phyloP scores from a whole-genome alignment of 2,113 vertebrate species.

The Donacobius atricapilla region DNA sequence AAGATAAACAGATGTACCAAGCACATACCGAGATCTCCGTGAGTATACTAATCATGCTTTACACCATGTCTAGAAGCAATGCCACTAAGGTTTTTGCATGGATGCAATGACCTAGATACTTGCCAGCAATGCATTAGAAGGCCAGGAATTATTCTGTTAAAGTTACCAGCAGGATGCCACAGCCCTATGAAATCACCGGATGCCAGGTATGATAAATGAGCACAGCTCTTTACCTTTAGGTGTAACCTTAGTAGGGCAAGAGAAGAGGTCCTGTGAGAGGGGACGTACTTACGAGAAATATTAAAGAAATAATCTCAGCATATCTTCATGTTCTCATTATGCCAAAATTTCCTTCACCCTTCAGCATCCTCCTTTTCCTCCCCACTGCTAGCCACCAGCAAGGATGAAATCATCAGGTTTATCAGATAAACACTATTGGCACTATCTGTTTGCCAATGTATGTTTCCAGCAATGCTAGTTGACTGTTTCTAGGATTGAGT shows the following conservation, averaged over 20 bases:
- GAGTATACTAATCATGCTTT: neutral
- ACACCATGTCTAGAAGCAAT: neutral
- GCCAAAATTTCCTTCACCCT: neutral
- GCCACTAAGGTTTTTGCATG: neutral
- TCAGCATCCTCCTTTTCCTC: neutral
- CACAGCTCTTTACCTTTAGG: neutral
- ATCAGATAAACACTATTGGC: neutral
- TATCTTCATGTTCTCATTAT: neutral
- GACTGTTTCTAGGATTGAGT: neutral
- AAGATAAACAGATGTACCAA: constrained; percentile 44
- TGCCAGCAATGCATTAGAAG: neutral
- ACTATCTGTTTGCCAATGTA: constrained; percentile 5
- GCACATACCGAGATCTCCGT: neutral
- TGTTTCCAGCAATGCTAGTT: constrained; percentile 9
- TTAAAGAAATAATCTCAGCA: neutral
- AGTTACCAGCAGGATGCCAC: neutral
- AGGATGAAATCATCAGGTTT: constrained; percentile 11
- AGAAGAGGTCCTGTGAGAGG: neutral
- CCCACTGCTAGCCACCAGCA: neutral
- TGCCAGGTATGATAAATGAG: constrained; percentile 8
- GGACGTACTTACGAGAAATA: neutral
- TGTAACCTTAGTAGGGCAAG: neutral
- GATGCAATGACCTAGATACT: constrained; percentile 40
- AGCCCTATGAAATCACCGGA: neutral
- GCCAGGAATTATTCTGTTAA: neutral